Conservation (phyloP, 2,888 invertebrate species). For the Cheilosia impressa region DNA sequence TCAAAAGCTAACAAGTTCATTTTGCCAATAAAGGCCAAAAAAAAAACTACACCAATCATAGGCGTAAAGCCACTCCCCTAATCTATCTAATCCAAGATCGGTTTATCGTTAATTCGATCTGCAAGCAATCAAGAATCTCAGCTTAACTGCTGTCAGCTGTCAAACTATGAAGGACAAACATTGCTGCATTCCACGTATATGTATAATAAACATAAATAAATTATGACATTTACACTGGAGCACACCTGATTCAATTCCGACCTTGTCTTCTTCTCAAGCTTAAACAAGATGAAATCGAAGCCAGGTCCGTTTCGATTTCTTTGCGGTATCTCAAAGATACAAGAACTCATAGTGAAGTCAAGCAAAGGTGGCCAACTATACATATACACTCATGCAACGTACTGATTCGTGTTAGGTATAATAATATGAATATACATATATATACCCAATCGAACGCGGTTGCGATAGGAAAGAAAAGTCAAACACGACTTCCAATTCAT, state of each 20-base stretch:
- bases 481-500: slow-evolving; percentile 40
- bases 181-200: not conserved
- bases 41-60: too few species aligned
- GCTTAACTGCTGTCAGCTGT: not conserved
- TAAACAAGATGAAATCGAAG: slow-evolving; percentile 54
- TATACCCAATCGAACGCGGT: slow-evolving; percentile 22
- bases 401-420: not conserved
- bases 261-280: slow-evolving; percentile 49
- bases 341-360: not conserved
- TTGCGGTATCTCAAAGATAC: slow-evolving; percentile 31
- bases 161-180: not conserved
- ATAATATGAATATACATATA: too few species aligned
- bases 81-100: too few species aligned
- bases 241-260: slow-evolving; percentile 31
- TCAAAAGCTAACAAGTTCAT: too few species aligned
- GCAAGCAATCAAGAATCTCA: too few species aligned
- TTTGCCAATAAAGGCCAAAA: too few species aligned
- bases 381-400: too few species aligned
- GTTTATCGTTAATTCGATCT: too few species aligned
- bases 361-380: not conserved
- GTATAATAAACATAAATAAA: slow-evolving; percentile 5
- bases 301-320: slow-evolving; percentile 60
- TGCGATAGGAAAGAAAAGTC: slow-evolving; percentile 2
- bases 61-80: too few species aligned
- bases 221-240: slow-evolving; percentile 11